Percentiles rank a stretch among this genome's conserved stretches.
Conservation (phyloP, 2,888 invertebrate species). For the Trissoscelio sp. region DNA sequence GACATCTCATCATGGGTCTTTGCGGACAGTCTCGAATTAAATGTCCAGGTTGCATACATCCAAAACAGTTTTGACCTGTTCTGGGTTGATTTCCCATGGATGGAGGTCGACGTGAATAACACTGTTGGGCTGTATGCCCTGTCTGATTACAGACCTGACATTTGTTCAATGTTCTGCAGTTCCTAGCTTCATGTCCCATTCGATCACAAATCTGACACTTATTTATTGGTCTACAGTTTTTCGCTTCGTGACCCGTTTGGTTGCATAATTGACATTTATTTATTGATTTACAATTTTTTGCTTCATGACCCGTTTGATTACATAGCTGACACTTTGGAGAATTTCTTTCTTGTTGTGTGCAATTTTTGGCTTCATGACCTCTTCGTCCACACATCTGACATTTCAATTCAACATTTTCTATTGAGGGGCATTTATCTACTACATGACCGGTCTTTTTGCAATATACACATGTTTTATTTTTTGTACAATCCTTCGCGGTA, state of each 20-base stretch:
- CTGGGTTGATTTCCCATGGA: too few species aligned
- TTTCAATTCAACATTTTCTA: neutral
- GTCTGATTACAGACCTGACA: too few species aligned
- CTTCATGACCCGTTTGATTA: neutral
- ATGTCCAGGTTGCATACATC: too few species aligned
- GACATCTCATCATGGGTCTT: too few species aligned
- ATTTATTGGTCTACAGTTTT: neutral
- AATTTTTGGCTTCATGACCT: neutral
- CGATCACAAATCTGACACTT: too few species aligned
- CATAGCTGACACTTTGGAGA: neutral
- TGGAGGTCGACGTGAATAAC: too few species aligned
- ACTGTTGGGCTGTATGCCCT: neutral
- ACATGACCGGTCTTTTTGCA: neutral
- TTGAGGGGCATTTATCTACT: neutral
- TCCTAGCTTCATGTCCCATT: neutral
- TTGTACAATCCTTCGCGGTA: constrained; percentile 2
- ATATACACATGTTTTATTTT: neutral
- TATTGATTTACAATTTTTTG: neutral
- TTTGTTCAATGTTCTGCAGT: neutral
- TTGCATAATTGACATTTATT: neutral
- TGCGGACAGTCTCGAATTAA: too few species aligned
- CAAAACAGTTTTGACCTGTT: too few species aligned
- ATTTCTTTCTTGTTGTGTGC: neutral
- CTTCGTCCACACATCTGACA: neutral
- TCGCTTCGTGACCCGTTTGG: neutral